Evolutionary conservation across 2,113 vertebrate species (phyloP).

Genomic region (Proteles cristata): DNA sequence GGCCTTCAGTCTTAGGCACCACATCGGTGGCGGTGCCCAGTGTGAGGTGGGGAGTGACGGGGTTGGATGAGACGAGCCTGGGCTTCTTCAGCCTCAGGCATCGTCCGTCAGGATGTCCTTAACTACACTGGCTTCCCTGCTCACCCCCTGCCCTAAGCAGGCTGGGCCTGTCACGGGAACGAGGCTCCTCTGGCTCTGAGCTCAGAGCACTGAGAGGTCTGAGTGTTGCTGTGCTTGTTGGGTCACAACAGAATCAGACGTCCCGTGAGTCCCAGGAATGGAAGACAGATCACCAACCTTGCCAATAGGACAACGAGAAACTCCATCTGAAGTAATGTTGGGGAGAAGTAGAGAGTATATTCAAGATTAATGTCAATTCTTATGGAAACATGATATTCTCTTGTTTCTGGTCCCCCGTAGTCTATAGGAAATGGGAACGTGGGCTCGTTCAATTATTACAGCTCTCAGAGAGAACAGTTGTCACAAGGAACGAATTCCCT

Average conservation of each 20-base stretch:
- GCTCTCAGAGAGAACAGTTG: neutral
- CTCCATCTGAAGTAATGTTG: neutral
- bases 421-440: neutral
- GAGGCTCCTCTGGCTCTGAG: neutral
- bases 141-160: fast-evolving
- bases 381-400: neutral
- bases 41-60: neutral
- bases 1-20: neutral
- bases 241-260: neutral
- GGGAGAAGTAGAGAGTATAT: neutral
- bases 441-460: neutral
- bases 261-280: neutral
- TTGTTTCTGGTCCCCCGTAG: neutral
- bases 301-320: neutral
- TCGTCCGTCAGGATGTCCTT: too few relatives aligned
- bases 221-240: neutral
- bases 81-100: neutral
- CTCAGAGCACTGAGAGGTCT: neutral
- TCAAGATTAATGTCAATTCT: neutral
- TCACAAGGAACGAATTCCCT: neutral
- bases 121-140: neutral
- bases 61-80: neutral
- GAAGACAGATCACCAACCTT: neutral
- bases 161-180: neutral
- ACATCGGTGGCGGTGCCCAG: neutral